Evolutionary conservation across 2,888 invertebrate genomes (phyloP), one percentile per base, ranked within the genome.

Genomic region (Anticlea derivata): DNA sequence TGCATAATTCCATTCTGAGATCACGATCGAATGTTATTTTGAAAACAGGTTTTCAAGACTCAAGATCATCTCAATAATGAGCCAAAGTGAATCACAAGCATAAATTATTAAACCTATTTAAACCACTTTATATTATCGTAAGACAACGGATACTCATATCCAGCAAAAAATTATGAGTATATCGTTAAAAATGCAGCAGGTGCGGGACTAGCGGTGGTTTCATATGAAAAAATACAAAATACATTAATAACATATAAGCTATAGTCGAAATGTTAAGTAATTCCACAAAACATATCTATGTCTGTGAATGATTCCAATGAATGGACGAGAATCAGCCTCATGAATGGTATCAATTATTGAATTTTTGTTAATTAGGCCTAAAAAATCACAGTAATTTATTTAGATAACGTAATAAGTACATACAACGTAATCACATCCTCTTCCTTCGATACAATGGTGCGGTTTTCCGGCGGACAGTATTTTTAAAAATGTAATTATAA

Each of bases 381-480:
- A 22, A 39, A 13, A 20, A 6, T n/a, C 6, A 8, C 8, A 4
- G 8, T 11, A 38, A 2, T 35, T 44, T 38, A 30, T 31, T 31
- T 29, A 5, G 39, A 39, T 13, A 24, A 7, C 22, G 34, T 41
- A 8, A n/a, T 20, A 17, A 8, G 11, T 20, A 17, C 7, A 33
- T 43, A 37, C 29, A 27, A 23, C 23, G 12, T 52, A 52, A 48
- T 52, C 47, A 23, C 38, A 33, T 47, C 52, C 47, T 43, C 24
- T 37, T 31, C 31, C 41, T 41, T 35, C n/a, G 37, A 47, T 37
- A 37, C 4, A 31, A 31, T 40, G 22, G 13, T 22, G 23, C 26
- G 37, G 17, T 34, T 52, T 23, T 47, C 43, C 41, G 38, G 52
- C 41, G 24, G 23, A n/a, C 29, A 34, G 8, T 20, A n/a, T n/a